Evolutionary conservation across 64 coral and sea anemone species (phyloP), one percentile per base, ranked within the genome.

Genomic region (Montipora efflorescens): DNA sequence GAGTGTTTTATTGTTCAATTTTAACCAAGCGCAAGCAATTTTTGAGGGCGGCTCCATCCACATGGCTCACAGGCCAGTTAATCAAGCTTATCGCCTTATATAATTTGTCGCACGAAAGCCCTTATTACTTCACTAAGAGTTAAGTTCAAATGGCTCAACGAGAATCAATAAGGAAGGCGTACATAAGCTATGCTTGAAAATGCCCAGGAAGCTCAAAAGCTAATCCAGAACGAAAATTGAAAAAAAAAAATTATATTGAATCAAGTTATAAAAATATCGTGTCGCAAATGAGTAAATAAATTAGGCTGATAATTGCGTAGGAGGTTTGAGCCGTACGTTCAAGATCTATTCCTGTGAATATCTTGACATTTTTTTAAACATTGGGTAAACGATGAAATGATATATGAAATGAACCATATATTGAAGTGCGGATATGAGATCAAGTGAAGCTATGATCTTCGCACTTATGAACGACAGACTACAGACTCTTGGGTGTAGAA

Each of bases 51-150:
- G n/a, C 23, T 61, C 16, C 18, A 86, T 44, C 55, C 64, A 86
- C 44, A 86, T 70, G 82, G 46, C 45, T 71, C 8, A 44, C 8
- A 18, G 6, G 16, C 82, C 44, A 67, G 61, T 64, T 70, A 86
- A 72, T 86, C 82, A 72, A 50, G 43, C 82, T 86, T 86, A 50
- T 72, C 82, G 62, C 7, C 9, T 86, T 86, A 28, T 28, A 28
- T 28, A 44, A 86, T 86, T 86, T 86, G 7, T 15, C 46, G 82
- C 82, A 86, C 82, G 82, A 71, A 86, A 86, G 66, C 0, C 8
- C 81, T 84, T 67, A 15, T 59, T 11, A 22, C 16, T 46, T 84
- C 8, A 8, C 61, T 45, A 25, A 4, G 59, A 67, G 15, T 25
- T 19, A 68, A 47, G 48, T 84, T 47, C 64, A 13, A 68, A 8